phyloP scores from a whole-genome alignment of 2,888 invertebrate species.

The Acleris sparsana region DNA sequence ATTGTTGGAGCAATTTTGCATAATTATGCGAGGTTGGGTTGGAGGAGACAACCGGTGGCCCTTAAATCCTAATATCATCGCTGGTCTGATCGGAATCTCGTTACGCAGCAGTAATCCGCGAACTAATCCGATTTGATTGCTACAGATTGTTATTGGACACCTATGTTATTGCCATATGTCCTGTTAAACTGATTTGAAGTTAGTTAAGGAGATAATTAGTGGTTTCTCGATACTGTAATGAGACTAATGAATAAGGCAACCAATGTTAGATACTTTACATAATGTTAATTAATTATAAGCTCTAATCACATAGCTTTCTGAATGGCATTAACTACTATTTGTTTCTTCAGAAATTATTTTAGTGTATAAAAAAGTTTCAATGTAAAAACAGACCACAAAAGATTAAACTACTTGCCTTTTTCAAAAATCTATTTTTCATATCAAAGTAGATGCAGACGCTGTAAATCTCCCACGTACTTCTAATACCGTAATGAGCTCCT shows the following conservation, averaged over 20 bases:
- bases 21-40: conserved; percentile 70
- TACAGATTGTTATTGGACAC: conserved; percentile 46
- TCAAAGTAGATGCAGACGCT: conserved; percentile 27
- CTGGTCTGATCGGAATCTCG: conserved; percentile 76
- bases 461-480: conserved; percentile 72
- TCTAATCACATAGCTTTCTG: not conserved
- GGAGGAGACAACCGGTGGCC: conserved; percentile 65
- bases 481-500: conserved; percentile 79
- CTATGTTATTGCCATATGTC: conserved; percentile 40
- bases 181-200: conserved; percentile 30
- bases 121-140: conserved; percentile 68
- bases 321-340: no score
- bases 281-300: no score
- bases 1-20: conserved; percentile 82
- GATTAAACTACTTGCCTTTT: not conserved
- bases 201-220: not conserved
- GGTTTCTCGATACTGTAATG: no score
- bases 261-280: no score
- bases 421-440: conserved; percentile 17
- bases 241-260: no score
- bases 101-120: conserved; percentile 72
- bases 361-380: no score
- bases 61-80: conserved; percentile 79
- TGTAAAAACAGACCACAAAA: no score
- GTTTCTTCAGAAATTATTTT: no score